These are phyloP conservation scores for Boloria selene DNA, from an alignment of 2,888 invertebrate genomes.

Conservation along the genomic window DNA sequence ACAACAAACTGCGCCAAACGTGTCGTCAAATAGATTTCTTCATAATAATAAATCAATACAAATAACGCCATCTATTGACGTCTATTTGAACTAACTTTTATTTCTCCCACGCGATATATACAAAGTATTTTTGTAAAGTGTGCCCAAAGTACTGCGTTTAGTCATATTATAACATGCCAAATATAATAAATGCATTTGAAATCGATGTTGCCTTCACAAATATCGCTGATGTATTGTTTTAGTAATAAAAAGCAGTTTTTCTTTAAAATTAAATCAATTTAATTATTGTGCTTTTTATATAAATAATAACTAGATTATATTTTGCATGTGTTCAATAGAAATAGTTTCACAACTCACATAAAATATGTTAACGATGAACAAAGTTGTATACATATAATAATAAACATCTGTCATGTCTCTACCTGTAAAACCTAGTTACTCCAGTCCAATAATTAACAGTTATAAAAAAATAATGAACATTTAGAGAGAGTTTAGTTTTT, in stretches of 20 bases:
- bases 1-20: too few relatives aligned
- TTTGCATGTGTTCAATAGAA: conserved; percentile 17
- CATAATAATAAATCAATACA: too few relatives aligned
- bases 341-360: conserved; percentile 3
- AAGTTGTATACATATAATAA: conserved; percentile 2
- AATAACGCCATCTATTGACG: too few relatives aligned
- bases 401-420: not conserved
- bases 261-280: not conserved
- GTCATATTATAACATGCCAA: conserved; percentile 6
- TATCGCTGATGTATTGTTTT: conserved; percentile 9
- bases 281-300: conserved; percentile 8
- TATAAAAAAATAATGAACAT: too few relatives aligned
- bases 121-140: not conserved
- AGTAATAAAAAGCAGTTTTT: not conserved
- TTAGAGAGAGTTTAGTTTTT: too few relatives aligned
- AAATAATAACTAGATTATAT: not conserved
- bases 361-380: conserved; percentile 2
- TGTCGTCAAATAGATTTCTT: too few relatives aligned
- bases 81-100: too few relatives aligned
- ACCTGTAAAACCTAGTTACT: not conserved
- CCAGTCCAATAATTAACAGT: too few relatives aligned
- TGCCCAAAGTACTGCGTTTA: conserved; percentile 6
- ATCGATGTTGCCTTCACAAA: conserved; percentile 18
- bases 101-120: too few relatives aligned
- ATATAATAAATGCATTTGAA: conserved; percentile 1